These are phyloP conservation scores for Oreotrochilus melanogaster DNA, from an alignment of 2,113 vertebrate genomes.

Conservation along the genomic window DNA sequence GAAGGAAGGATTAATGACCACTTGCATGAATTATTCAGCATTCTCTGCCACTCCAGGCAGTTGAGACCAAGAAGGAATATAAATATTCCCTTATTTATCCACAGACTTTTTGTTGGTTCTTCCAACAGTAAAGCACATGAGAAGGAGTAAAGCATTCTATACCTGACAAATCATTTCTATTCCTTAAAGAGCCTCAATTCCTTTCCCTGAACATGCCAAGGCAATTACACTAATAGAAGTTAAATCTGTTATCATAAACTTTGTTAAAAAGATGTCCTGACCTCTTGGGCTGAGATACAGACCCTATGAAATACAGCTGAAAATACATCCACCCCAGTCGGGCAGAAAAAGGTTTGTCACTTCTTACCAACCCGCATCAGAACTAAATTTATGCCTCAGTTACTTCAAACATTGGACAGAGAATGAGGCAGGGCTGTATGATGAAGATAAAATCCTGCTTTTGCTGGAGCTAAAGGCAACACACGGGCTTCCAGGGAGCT, in stretches of 20 bases:
- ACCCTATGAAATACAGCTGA: neutral
- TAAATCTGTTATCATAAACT: slow-evolving; percentile 50
- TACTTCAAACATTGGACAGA: slow-evolving; percentile 41
- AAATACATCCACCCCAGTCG: neutral
- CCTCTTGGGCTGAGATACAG: slow-evolving; percentile 10
- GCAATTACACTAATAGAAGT: slow-evolving; percentile 16
- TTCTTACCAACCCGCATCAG: slow-evolving; percentile 14
- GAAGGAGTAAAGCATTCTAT: slow-evolving; percentile 26
- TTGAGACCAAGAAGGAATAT: slow-evolving; percentile 24
- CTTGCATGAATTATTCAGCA: slow-evolving; percentile 50
- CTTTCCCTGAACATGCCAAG: neutral
- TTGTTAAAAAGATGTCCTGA: slow-evolving; percentile 38
- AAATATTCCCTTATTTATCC: slow-evolving; percentile 63
- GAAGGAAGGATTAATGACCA: slow-evolving; percentile 37
- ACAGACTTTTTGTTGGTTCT: slow-evolving; percentile 53
- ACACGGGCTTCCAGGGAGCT: slow-evolving; percentile 26
- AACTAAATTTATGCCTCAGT: slow-evolving; percentile 42
- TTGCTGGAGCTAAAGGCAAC: neutral
- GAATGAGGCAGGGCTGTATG: slow-evolving; percentile 29
- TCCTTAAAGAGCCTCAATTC: neutral
- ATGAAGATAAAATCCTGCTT: slow-evolving; percentile 37
- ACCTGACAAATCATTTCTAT: slow-evolving; percentile 15
- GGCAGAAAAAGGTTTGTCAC: slow-evolving; percentile 39
- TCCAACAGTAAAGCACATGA: slow-evolving; percentile 14
- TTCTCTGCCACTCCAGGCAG: slow-evolving; percentile 18